Conservation (phyloP, 2,888 invertebrate genomes). For the Frankliniella fusca region DNA sequence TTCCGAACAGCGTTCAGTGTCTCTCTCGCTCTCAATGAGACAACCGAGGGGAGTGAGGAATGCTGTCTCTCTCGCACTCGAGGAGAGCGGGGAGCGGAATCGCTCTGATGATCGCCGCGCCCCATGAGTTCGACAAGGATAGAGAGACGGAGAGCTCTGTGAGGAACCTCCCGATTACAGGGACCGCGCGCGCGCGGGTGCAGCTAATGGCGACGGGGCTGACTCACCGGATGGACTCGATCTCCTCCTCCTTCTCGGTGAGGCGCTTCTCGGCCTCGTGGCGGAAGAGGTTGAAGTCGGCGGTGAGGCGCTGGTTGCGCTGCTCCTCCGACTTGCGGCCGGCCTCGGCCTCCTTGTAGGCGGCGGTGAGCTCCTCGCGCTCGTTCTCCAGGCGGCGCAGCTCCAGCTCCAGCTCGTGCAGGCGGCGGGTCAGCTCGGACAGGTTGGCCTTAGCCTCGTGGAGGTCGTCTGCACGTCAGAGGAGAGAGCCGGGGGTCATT, state of each 20-base stretch:
- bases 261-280: constrained; percentile 96
- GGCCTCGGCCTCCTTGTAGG: constrained; percentile 98
- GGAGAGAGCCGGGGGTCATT: no score
- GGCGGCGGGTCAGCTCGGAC: constrained; percentile 92
- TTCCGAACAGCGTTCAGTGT: no score
- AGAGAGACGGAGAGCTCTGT: no score
- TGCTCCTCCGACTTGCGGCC: constrained; percentile 96
- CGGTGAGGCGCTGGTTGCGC: constrained; percentile 85
- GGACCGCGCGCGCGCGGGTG: no score
- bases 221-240: constrained; percentile 91
- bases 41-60: no score
- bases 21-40: no score
- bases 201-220: no score
- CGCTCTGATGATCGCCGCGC: no score
- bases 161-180: no score
- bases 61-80: no score
- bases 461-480: constrained; percentile 72
- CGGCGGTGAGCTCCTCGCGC: constrained; percentile 95
- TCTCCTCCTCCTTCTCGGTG: constrained; percentile 97
- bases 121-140: no score
- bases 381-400: constrained; percentile 97
- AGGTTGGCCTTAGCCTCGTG: constrained; percentile 89
- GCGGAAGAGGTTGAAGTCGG: constrained; percentile 90
- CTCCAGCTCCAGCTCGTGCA: constrained; percentile 96
- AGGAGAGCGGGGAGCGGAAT: no score